Base-by-base conservation (phyloP, 2,113 vertebrate species). In the Sinocyclocheilus rhinocerous region DNA sequence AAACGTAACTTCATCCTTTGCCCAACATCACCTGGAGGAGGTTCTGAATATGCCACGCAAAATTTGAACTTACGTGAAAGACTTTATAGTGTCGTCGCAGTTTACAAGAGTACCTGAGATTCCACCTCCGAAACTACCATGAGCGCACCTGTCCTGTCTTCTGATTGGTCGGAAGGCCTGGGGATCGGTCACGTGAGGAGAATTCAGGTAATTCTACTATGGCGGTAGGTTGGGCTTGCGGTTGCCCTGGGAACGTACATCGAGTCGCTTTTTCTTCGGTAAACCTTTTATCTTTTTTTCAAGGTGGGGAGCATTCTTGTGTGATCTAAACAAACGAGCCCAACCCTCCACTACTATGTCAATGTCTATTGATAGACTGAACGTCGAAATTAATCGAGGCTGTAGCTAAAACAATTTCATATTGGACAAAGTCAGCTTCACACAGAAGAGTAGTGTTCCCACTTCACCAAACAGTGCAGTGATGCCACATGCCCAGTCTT, bases 81-180 rank as follows among this genome's bases (percentile, higher is more conserved):
- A 87, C 79, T 85, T 90, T 90, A 88, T 88, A 90, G 36, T 67
- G 52, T 16, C 83, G 73, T 77, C 69, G 85, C 59, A 59, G 70
- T 89, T 87, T 59, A 85, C 87, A 79, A 18, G 24, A 75, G 42
- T 26, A 81, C 39, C 50, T 59, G 69, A 39, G 80, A 90, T 88
- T 90, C 87, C 89, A 82, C 89, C 89, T 90, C 89, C 89, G 89
- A 90, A 90, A 90, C 89, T 78, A 83, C 73, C 82, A 69, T 12
- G n/a, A 72, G 65, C 33, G 42, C 89, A 90, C 89, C 89, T 90
- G 89, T 87, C 24, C 85, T 72, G 42, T 52, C 11, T 82, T 81
- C 48, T 85, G 29, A 90, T 90, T 90, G 85, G 89, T 79, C 79
- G 75, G 76, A 67, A 26, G 70, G 33, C 36, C 79, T 33, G 61